These are phyloP conservation scores for Pseudoatta argentina DNA, from an alignment of 1,140 invertebrate genomes.

Conservation along the genomic window DNA sequence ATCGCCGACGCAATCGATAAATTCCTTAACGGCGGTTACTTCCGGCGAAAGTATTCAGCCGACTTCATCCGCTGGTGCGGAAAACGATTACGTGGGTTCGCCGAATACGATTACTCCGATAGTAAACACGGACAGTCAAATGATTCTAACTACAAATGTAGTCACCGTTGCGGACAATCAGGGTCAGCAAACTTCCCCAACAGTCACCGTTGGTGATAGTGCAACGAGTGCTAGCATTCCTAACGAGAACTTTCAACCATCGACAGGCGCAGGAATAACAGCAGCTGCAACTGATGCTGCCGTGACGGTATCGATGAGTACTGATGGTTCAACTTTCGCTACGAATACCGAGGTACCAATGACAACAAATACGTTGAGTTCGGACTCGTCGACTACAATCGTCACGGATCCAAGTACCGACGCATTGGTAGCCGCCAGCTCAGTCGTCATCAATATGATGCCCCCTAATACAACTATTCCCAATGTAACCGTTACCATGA, in stretches of 20 bases:
- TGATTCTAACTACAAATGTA: neutral
- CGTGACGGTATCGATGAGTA: neutral
- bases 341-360: neutral
- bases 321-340: neutral
- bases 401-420: neutral
- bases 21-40: neutral
- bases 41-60: constrained; percentile 15
- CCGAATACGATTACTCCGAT: constrained; percentile 16
- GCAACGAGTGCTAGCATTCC: neutral
- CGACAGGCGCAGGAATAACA: neutral
- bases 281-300: neutral
- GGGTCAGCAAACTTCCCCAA: neutral
- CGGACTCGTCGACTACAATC: neutral
- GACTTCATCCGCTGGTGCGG: neutral
- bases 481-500: constrained; percentile 18
- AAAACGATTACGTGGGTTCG: constrained; percentile 8
- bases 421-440: neutral
- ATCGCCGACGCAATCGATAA: neutral
- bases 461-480: neutral
- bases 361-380: neutral
- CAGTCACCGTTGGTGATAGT: neutral
- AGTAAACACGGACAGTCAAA: neutral
- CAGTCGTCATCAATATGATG: neutral
- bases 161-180: neutral
- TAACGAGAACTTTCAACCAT: neutral